Evolutionary conservation across 2,797 vertebrate species (phyloP), one percentile per base, ranked within the genome.

Genomic region (Aselliscus stoliczkanus): DNA sequence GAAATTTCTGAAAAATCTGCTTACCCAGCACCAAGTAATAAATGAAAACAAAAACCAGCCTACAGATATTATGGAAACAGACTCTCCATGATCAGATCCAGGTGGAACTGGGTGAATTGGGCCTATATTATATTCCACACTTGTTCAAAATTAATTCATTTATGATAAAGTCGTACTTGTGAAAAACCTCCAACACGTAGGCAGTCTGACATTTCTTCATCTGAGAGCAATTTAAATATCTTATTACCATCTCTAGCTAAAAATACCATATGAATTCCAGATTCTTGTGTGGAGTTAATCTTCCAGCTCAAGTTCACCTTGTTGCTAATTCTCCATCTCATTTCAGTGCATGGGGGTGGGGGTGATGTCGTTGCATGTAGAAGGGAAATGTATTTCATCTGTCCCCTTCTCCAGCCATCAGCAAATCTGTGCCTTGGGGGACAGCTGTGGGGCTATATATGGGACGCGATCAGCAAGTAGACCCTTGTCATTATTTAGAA

Each of bases 291-390:
- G 72, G 80, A 93, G 69, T 92, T 95, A 86, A 90, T 96, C 73
- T 95, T 96, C 56, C 54, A 93, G 47, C 81, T 95, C 77, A 93
- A 80, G 92, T 96, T 94, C 90, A 95, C 93, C 96, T 95, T 92
- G 87, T 34, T 83, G 60, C 67, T 88, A 56, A 88, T 67, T 90
- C 92, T 94, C 73, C 50, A 50, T 85, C 69, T 96, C 87, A 77
- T 93, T 93, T 90, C 83, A 70, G 27, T 42, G 31, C 60, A 37
- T 18, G 62, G 44, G 34, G 0, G 1, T 31, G 56, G 20, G 20
- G 44, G 29, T 25, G 50, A 70, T 87, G 65, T 29, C 4, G 0
- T 92, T 90, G 92, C 73, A n/a, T 79, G 20, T 27, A 70, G 58
- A 90, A 82, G 44, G 17, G 14, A 34, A 42, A 72, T 37, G 10